A percentile compares a stretch with the other conserved stretches of the same genome.
Conservation (phyloP, 1,140 invertebrate species). For the Drosophila erecta region DNA sequence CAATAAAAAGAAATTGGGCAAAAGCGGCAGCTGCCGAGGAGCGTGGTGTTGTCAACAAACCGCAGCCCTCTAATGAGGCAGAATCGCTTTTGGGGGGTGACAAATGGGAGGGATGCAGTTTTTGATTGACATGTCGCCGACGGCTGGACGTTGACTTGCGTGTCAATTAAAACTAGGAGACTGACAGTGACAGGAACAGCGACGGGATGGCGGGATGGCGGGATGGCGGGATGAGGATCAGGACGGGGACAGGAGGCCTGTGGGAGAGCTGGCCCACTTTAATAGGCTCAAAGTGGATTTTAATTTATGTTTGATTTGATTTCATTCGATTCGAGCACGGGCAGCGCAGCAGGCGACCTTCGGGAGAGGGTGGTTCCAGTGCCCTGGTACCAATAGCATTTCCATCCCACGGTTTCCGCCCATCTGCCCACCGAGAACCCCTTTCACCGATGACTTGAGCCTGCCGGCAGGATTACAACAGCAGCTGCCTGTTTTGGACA, state of each 20-base stretch:
- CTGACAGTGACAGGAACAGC: slow-evolving; percentile 50
- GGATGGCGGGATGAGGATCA: neutral
- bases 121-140: slow-evolving; percentile 82
- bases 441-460: slow-evolving; percentile 47
- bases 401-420: slow-evolving; percentile 19
- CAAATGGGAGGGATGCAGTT: slow-evolving; percentile 42
- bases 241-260: slow-evolving; percentile 14
- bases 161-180: slow-evolving; percentile 78
- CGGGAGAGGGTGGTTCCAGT: slow-evolving; percentile 45
- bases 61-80: slow-evolving; percentile 68
- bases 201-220: neutral
- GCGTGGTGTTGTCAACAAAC: slow-evolving; percentile 62
- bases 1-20: slow-evolving; percentile 35
- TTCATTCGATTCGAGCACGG: slow-evolving; percentile 67
- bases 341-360: slow-evolving; percentile 55
- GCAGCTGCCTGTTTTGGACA: slow-evolving; percentile 60
- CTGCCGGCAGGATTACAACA: slow-evolving; percentile 62
- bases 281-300: slow-evolving; percentile 84
- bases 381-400: neutral
- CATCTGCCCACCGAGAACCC: slow-evolving; percentile 24
- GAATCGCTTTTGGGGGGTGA: slow-evolving; percentile 3
- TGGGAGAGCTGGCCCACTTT: slow-evolving; percentile 66
- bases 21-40: slow-evolving; percentile 51
- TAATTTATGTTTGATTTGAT: slow-evolving; percentile 82
- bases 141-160: slow-evolving; percentile 81